Conservation (phyloP, 2,797 vertebrate species). For the Megalops cyprinoides region DNA sequence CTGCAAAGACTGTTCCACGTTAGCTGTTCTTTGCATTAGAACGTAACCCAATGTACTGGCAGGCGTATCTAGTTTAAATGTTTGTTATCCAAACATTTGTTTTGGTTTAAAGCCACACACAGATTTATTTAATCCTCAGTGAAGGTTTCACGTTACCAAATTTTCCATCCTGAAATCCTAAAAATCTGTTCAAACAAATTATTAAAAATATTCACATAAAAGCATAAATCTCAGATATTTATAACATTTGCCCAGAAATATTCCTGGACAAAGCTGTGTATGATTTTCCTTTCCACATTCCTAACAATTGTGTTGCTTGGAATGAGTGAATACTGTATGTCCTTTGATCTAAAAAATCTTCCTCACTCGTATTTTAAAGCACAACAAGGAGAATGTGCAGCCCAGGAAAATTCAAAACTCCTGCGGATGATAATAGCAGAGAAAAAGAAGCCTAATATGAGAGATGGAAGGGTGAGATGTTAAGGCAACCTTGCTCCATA, state of each 20-base stretch:
- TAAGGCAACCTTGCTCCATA: neutral
- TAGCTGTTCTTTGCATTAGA: slow-evolving; percentile 71
- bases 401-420: too few species aligned
- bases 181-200: slow-evolving; percentile 60
- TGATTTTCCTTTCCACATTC: slow-evolving; percentile 74
- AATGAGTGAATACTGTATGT: slow-evolving; percentile 75
- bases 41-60: slow-evolving; percentile 72
- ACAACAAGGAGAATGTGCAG: too few species aligned
- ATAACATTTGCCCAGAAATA: slow-evolving; percentile 81
- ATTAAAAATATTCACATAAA: slow-evolving; percentile 75
- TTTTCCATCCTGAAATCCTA: neutral
- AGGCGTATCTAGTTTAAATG: slow-evolving; percentile 65
- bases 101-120: slow-evolving; percentile 67
- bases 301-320: slow-evolving; percentile 76
- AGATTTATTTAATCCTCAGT: slow-evolving; percentile 72
- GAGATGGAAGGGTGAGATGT: neutral
- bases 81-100: slow-evolving; percentile 64
- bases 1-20: slow-evolving; percentile 61
- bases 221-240: slow-evolving; percentile 75
- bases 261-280: slow-evolving; percentile 60
- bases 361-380: too few species aligned
- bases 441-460: too few species aligned
- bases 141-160: slow-evolving; percentile 62
- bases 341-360: slow-evolving; percentile 63
- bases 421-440: too few species aligned